These are phyloP conservation scores for Trichonephila inaurata DNA, from an alignment of 1,140 invertebrate genomes.

Conservation along the genomic window DNA sequence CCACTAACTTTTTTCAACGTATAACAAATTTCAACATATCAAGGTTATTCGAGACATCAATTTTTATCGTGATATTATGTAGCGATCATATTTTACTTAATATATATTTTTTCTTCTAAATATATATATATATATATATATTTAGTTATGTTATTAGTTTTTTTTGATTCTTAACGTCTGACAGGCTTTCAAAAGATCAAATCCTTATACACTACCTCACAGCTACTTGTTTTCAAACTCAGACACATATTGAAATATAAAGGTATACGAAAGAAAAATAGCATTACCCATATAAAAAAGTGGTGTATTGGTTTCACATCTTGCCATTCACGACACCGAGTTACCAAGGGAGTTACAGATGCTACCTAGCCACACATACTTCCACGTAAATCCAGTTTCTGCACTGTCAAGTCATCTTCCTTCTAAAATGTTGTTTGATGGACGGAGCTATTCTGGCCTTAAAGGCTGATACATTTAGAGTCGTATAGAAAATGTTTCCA, in stretches of 20 bases:
- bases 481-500: neutral
- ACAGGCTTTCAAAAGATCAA: too few species aligned
- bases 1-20: too few species aligned
- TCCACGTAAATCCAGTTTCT: neutral
- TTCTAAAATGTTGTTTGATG: neutral
- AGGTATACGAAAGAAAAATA: neutral
- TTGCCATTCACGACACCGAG: neutral
- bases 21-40: too few species aligned
- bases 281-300: neutral
- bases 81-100: too few species aligned
- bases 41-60: too few species aligned
- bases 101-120: too few species aligned
- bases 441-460: neutral
- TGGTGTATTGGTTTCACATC: neutral
- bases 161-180: too few species aligned
- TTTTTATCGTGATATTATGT: too few species aligned
- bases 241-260: neutral
- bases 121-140: too few species aligned
- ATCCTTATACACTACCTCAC: too few species aligned
- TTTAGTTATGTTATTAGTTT: too few species aligned
- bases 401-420: neutral
- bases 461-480: neutral
- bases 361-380: neutral
- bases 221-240: too few species aligned
- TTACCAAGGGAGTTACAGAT: neutral